These are phyloP conservation scores for Gasterosteus nipponicus DNA, from an alignment of 2,113 vertebrate genomes.

Conservation along the genomic window DNA sequence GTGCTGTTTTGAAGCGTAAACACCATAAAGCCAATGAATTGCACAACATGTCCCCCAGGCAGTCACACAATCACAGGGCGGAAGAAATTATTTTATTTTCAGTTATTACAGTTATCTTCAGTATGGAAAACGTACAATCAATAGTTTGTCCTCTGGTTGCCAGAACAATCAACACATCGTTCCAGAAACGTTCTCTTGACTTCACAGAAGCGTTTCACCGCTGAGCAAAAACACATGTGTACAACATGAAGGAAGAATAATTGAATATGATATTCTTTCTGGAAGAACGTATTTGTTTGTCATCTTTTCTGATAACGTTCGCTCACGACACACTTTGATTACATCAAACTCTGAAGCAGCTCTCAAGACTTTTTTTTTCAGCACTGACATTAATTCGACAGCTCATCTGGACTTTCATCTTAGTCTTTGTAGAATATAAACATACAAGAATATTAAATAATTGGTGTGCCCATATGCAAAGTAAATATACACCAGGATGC, in stretches of 20 bases:
- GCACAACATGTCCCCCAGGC: conserved; percentile 46
- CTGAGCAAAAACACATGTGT: not conserved
- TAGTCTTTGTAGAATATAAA: not conserved
- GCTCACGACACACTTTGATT: conserved; percentile 3
- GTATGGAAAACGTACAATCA: conserved; percentile 11
- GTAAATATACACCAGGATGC: not conserved
- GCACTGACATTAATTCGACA: conserved; percentile 21
- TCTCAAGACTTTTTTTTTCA: conserved; percentile 12
- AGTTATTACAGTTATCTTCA: not conserved
- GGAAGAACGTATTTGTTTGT: conserved; percentile 15
- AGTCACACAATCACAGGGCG: conserved; percentile 27
- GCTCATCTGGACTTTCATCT: conserved; percentile 11
- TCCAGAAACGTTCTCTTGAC: not conserved
- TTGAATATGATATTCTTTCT: conserved; percentile 29
- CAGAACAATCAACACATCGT: conserved; percentile 6
- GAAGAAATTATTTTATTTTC: conserved; percentile 8
- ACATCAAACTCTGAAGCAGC: conserved; percentile 1
- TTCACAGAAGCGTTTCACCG: conserved; percentile 23
- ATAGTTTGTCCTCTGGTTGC: conserved; percentile 18
- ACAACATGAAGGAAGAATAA: conserved; percentile 9
- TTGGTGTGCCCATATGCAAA: not conserved
- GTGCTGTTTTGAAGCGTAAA: conserved; percentile 20
- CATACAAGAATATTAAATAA: not conserved
- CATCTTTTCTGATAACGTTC: conserved; percentile 18
- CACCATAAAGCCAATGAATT: conserved; percentile 50